Conservation (phyloP, 2,888 invertebrate species). For the Drosophila antonietae region DNA sequence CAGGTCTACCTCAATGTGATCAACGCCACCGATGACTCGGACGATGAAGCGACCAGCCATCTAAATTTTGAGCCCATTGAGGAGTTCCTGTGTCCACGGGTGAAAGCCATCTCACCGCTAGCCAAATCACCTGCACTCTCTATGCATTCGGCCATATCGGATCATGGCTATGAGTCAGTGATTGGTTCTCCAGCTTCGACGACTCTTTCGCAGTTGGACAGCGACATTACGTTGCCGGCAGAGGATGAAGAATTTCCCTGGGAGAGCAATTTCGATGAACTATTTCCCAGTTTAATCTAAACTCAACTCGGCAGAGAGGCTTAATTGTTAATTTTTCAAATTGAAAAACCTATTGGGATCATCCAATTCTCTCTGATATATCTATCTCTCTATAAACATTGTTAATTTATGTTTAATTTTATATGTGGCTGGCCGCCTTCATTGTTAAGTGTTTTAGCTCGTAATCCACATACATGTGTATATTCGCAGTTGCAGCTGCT, state of each 20-base stretch:
- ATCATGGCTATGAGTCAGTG: slow-evolving; percentile 89
- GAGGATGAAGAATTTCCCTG: slow-evolving; percentile 87
- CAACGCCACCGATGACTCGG: slow-evolving; percentile 70
- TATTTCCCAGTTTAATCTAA: slow-evolving; percentile 90
- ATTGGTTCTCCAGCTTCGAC: slow-evolving; percentile 86
- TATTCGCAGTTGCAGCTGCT: not conserved
- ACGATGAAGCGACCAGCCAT: slow-evolving; percentile 65
- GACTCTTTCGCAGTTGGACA: slow-evolving; percentile 63
- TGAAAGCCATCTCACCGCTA: slow-evolving; percentile 78
- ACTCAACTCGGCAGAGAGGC: slow-evolving; percentile 10
- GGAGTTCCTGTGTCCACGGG: slow-evolving; percentile 76
- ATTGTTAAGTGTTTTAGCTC: slow-evolving; percentile 39
- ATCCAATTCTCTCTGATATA: slow-evolving; percentile 31
- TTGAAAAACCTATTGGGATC: slow-evolving; percentile 49
- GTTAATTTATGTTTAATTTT: slow-evolving; percentile 43
- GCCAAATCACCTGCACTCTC: slow-evolving; percentile 80
- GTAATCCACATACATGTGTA: slow-evolving; percentile 6
- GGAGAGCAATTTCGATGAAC: slow-evolving; percentile 91
- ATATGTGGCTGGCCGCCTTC: slow-evolving; percentile 60
- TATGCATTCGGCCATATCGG: slow-evolving; percentile 85
- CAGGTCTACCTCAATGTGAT: slow-evolving; percentile 78
- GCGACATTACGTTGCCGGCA: slow-evolving; percentile 31
- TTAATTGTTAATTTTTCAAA: slow-evolving; percentile 49
- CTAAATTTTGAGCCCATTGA: slow-evolving; percentile 80
- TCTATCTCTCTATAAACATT: slow-evolving; percentile 36